phyloP scores from a whole-genome alignment of 2,113 vertebrate species.

The Bettongia penicillata region DNA sequence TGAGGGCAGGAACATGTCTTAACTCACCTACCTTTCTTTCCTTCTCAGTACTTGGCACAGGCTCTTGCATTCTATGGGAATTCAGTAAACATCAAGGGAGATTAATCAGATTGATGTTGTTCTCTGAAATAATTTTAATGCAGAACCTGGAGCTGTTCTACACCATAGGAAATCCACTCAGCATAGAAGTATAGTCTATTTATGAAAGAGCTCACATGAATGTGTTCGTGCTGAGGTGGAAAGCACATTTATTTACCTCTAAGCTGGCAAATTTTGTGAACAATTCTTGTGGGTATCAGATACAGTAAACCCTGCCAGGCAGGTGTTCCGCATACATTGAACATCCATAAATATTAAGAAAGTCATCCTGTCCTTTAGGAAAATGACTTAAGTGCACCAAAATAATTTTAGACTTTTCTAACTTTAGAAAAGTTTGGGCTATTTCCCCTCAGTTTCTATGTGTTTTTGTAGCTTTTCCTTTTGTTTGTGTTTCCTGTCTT shows the following conservation, averaged over 20 bases:
- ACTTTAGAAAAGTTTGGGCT: background rate
- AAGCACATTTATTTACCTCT: background rate
- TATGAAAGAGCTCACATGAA: background rate
- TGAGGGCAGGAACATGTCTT: background rate
- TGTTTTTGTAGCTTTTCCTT: background rate
- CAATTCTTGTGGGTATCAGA: background rate
- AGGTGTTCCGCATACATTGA: background rate
- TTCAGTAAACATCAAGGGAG: background rate
- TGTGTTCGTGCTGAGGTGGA: background rate
- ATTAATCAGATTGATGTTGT: background rate
- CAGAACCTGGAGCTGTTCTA: background rate
- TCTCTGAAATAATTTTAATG: background rate
- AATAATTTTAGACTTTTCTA: slow-evolving; percentile 1
- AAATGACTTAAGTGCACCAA: background rate
- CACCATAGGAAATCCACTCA: background rate
- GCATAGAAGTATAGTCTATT: background rate
- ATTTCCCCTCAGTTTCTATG: background rate
- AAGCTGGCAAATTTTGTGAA: background rate
- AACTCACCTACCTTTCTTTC: background rate
- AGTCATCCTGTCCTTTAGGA: background rate
- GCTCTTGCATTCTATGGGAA: background rate
- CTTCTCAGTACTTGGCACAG: background rate
- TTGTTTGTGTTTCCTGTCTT: background rate
- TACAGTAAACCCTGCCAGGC: background rate
- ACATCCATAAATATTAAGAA: background rate